Conservation (phyloP, 2,888 invertebrate genomes). For the Apocheima hispidaria region DNA sequence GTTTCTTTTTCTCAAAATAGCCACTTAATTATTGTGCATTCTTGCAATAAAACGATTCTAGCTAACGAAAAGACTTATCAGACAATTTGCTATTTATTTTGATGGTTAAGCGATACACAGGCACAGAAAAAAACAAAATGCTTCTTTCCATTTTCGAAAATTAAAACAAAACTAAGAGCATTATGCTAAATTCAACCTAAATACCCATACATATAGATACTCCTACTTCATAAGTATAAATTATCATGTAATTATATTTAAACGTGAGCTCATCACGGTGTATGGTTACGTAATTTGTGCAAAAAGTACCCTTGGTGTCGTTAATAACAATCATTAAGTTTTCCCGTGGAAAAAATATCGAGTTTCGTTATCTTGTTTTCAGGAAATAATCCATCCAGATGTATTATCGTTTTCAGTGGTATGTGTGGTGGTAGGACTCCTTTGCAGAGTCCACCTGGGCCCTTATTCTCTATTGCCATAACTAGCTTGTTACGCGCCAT, state of each 20-base stretch:
- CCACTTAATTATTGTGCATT: background rate
- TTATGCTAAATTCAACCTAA: background rate
- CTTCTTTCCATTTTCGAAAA: background rate
- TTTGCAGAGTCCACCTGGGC: too few species aligned
- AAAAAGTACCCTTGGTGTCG: conserved; percentile 51
- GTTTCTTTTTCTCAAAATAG: too few species aligned
- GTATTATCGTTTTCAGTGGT: too few species aligned
- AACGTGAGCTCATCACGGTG: conserved; percentile 58
- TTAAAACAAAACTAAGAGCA: background rate
- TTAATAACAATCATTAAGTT: conserved; percentile 16
- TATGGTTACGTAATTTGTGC: conserved; percentile 56
- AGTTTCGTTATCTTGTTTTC: background rate
- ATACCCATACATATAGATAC: conserved; percentile 8
- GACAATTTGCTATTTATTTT: background rate
- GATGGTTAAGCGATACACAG: background rate
- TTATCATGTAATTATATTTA: conserved; percentile 53
- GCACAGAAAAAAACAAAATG: too few species aligned
- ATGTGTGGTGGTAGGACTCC: too few species aligned
- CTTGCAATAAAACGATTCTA: conserved; percentile 1
- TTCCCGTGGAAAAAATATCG: conserved; percentile 6
- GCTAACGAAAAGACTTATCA: conserved; percentile 1
- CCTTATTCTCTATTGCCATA: too few species aligned
- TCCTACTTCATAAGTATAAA: conserved; percentile 12
- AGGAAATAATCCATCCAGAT: background rate
- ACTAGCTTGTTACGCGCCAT: too few species aligned